Conservation (phyloP, 2,888 invertebrate species). For the Nephrotoma appendiculata region DNA sequence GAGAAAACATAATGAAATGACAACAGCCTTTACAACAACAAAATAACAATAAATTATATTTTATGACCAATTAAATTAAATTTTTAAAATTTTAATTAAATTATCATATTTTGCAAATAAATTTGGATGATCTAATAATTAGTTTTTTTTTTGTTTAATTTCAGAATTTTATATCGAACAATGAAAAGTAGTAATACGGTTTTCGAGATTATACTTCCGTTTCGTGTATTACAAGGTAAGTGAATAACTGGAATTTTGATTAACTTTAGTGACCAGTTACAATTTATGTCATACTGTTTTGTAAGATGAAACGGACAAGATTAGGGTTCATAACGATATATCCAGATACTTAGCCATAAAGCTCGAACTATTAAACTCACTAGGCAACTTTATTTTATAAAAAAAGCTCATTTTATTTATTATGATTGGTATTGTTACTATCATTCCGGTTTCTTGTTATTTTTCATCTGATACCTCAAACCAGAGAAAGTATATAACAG, state of each 20-base stretch:
- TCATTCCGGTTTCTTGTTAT: neutral
- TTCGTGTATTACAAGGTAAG: conserved; percentile 6
- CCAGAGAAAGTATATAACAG: neutral
- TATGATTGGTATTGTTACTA: neutral
- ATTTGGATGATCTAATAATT: neutral
- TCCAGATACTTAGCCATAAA: neutral
- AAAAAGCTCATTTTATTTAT: neutral
- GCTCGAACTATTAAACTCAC: neutral
- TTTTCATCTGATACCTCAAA: neutral
- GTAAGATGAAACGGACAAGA: neutral
- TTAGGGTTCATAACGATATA: neutral
- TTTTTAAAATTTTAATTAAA: neutral
- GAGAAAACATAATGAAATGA: neutral
- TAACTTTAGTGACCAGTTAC: neutral
- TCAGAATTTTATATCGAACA: conserved; percentile 8
- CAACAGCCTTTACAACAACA: neutral
- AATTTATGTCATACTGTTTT: neutral
- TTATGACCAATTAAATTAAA: neutral
- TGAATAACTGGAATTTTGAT: neutral
- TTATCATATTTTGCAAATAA: neutral
- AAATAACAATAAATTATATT: neutral
- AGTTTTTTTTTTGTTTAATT: neutral
- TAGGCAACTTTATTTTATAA: neutral
- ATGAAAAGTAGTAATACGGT: neutral
- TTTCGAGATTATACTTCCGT: conserved; percentile 6